phyloP scores from a whole-genome alignment of 1,140 invertebrate species.

The Psix sp. region DNA sequence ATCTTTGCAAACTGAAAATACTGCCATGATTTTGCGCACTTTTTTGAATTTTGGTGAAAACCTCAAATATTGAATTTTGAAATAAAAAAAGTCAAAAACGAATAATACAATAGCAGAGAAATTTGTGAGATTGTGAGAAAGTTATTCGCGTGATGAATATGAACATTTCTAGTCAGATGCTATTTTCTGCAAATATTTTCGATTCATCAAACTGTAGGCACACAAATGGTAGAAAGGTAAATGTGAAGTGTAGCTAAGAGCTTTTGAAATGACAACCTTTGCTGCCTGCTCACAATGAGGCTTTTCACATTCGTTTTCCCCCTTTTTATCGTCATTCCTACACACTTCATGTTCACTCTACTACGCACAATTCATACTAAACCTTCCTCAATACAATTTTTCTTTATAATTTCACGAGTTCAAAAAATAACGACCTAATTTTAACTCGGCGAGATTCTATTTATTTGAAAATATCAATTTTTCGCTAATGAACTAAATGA shows the following conservation, averaged over 20 bases:
- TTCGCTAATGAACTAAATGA: too few relatives aligned
- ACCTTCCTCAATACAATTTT: slow-evolving; percentile 11
- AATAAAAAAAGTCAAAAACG: too few relatives aligned
- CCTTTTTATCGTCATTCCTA: slow-evolving; percentile 42
- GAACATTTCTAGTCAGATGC: too few relatives aligned
- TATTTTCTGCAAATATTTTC: slow-evolving; percentile 4
- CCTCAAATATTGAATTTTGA: too few relatives aligned
- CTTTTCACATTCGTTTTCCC: slow-evolving; percentile 48
- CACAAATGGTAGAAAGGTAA: slow-evolving; percentile 28
- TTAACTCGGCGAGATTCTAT: neutral
- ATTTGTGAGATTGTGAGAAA: too few relatives aligned
- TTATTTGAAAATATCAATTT: neutral
- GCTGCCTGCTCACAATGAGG: slow-evolving; percentile 32
- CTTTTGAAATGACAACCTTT: slow-evolving; percentile 53
- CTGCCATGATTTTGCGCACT: too few relatives aligned
- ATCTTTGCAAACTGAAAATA: too few relatives aligned
- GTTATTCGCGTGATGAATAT: too few relatives aligned
- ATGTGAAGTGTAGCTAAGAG: slow-evolving; percentile 29
- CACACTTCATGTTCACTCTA: slow-evolving; percentile 19
- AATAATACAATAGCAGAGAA: too few relatives aligned
- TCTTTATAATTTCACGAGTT: slow-evolving; percentile 8
- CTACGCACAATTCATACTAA: slow-evolving; percentile 15
- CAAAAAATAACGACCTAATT: neutral
- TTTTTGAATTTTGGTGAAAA: too few relatives aligned
- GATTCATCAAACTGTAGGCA: slow-evolving; percentile 7